These are phyloP conservation scores for Entomyzon cyanotis DNA, from an alignment of 2,113 vertebrate genomes.

Conservation along the genomic window DNA sequence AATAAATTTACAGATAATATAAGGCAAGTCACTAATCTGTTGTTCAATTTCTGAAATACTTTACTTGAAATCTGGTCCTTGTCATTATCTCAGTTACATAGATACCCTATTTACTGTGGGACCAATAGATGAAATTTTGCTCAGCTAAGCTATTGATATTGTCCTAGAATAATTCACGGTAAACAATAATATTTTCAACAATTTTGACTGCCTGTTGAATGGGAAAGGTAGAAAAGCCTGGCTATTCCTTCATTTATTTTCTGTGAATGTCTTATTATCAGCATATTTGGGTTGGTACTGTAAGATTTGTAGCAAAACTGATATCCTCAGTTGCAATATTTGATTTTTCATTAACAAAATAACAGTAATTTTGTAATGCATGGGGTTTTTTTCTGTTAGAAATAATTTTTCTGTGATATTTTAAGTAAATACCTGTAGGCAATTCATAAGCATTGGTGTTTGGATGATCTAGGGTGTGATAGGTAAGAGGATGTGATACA, in stretches of 20 bases:
- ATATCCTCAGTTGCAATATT: neutral
- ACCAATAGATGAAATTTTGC: neutral
- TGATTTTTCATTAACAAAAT: neutral
- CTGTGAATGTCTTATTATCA: neutral
- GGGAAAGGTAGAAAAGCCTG: neutral
- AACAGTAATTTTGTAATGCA: neutral
- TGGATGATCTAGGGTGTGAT: neutral
- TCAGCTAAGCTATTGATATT: neutral
- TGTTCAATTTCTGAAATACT: neutral
- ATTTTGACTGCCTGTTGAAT: neutral
- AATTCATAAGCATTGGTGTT: neutral
- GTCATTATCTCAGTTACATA: neutral
- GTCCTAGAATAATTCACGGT: neutral
- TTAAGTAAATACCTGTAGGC: neutral
- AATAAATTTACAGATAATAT: neutral
- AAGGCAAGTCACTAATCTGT: neutral
- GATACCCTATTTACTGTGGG: neutral
- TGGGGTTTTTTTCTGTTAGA: neutral
- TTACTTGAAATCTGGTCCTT: neutral
- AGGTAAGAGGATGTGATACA: constrained; percentile 13
- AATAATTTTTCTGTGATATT: neutral
- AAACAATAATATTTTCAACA: neutral
- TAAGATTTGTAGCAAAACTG: neutral
- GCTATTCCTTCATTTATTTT: neutral
- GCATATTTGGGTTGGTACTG: neutral